phyloP scores from a whole-genome alignment of 1,140 invertebrate genomes.

The Tyrophagus putrescentiae region DNA sequence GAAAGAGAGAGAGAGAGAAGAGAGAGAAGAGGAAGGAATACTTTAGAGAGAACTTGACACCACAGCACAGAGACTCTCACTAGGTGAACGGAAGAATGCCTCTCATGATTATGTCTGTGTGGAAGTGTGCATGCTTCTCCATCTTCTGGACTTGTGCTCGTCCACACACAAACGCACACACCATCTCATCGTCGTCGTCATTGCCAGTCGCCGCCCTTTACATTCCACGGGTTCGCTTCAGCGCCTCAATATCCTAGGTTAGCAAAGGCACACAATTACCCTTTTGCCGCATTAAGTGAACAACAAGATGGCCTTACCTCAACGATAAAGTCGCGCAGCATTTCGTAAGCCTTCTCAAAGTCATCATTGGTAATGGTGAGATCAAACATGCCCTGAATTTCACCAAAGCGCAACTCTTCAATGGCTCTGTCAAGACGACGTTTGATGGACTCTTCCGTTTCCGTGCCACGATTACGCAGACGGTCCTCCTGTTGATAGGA shows the following conservation, averaged over 20 bases:
- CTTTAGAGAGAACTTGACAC: too few relatives aligned
- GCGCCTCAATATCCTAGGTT: slow-evolving; percentile 20
- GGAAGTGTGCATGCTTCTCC: too few relatives aligned
- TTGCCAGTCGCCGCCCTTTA: too few relatives aligned
- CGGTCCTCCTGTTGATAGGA: slow-evolving; percentile 43
- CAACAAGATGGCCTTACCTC: slow-evolving; percentile 29
- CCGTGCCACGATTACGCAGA: slow-evolving; percentile 60
- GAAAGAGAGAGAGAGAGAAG: too few relatives aligned
- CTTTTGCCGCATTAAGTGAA: not conserved
- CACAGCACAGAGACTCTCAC: too few relatives aligned
- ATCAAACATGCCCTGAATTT: slow-evolving; percentile 59
- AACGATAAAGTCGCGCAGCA: slow-evolving; percentile 54
- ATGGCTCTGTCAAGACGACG: slow-evolving; percentile 55
- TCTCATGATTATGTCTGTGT: too few relatives aligned
- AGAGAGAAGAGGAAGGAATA: too few relatives aligned
- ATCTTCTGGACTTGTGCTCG: too few relatives aligned
- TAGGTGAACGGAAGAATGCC: too few relatives aligned
- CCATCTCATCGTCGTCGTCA: too few relatives aligned
- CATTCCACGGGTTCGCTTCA: slow-evolving; percentile 17
- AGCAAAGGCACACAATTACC: slow-evolving; percentile 5
- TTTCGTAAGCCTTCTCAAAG: slow-evolving; percentile 67
- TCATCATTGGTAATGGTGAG: slow-evolving; percentile 78
- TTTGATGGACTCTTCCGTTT: slow-evolving; percentile 67
- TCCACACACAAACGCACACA: too few relatives aligned
- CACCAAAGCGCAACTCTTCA: slow-evolving; percentile 63